Percentiles rank a stretch among this genome's conserved stretches.
Evolutionary conservation across 2,797 vertebrate species (phyloP).

Genomic region (Lacerta bilineata): DNA sequence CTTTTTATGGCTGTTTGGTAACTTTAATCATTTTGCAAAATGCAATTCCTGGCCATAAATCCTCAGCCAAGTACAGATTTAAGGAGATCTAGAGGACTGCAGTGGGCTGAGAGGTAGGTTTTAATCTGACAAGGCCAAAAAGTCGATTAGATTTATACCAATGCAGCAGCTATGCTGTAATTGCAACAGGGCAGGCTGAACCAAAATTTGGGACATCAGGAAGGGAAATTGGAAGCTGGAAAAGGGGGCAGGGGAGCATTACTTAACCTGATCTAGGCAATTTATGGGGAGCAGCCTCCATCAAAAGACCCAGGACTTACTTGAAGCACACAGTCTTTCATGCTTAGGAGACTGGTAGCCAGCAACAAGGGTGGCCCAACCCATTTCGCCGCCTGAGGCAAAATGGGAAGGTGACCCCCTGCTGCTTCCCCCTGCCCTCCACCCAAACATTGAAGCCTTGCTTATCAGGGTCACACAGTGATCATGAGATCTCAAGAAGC

Average conservation of each 20-base stretch:
- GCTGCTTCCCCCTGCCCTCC: too few relatives aligned
- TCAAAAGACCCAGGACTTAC: neutral
- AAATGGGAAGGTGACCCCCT: too few relatives aligned
- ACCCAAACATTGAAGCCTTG: too few relatives aligned
- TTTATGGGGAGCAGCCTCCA: neutral
- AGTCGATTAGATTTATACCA: slow-evolving; percentile 82
- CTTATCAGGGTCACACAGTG: too few relatives aligned
- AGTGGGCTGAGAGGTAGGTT: slow-evolving; percentile 84
- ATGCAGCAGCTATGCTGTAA: slow-evolving; percentile 81
- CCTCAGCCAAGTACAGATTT: slow-evolving; percentile 83
- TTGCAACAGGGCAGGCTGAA: slow-evolving; percentile 76
- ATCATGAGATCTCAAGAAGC: too few relatives aligned
- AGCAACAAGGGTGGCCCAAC: neutral
- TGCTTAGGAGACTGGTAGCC: too few relatives aligned
- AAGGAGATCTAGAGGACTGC: slow-evolving; percentile 83
- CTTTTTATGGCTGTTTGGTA: slow-evolving; percentile 87
- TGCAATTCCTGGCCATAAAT: slow-evolving; percentile 83
- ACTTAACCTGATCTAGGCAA: slow-evolving; percentile 19
- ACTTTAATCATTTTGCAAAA: slow-evolving; percentile 87
- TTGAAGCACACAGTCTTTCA: neutral
- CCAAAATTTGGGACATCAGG: slow-evolving; percentile 49
- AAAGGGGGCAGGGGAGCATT: slow-evolving; percentile 47
- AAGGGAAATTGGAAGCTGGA: slow-evolving; percentile 45
- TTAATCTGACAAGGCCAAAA: slow-evolving; percentile 84
- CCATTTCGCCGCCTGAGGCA: too few relatives aligned